phyloP scores from a whole-genome alignment of 2,888 invertebrate genomes.

The Neocrepidodera transversa region DNA sequence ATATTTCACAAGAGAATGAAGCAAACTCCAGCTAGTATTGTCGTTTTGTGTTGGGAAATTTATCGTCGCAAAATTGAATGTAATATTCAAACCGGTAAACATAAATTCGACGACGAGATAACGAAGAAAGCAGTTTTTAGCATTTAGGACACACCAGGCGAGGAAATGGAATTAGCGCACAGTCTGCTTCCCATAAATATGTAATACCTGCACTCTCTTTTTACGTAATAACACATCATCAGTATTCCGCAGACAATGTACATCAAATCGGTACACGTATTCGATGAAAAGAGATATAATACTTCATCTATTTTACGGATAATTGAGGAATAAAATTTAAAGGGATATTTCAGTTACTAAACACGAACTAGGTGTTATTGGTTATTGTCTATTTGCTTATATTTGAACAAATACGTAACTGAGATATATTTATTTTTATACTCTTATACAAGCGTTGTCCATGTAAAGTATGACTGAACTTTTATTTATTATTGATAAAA shows the following conservation, averaged over 20 bases:
- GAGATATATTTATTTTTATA: too few species aligned
- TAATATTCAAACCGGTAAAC: constrained; percentile 27
- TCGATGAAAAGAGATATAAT: constrained; percentile 17
- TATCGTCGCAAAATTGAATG: constrained; percentile 26
- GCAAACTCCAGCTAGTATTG: constrained; percentile 18
- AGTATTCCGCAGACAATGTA: constrained; percentile 15
- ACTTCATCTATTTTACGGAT: constrained; percentile 19
- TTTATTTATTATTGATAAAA: too few species aligned
- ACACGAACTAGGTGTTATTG: constrained; percentile 10
- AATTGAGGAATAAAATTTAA: constrained; percentile 23
- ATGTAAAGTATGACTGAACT: too few species aligned
- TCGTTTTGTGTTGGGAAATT: constrained; percentile 18
- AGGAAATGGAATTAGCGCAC: constrained; percentile 16
- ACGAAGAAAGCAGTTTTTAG: constrained; percentile 22
- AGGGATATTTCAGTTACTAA: neutral
- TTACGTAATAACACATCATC: constrained; percentile 1
- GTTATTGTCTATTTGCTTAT: too few species aligned
- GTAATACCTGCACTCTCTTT: constrained; percentile 24
- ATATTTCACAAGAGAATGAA: constrained; percentile 12
- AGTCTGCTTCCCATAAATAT: constrained; percentile 14
- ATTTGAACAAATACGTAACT: too few species aligned
- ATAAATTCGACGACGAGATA: constrained; percentile 26
- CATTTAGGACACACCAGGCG: constrained; percentile 15
- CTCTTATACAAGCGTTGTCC: too few species aligned
- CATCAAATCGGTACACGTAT: constrained; percentile 26